These are phyloP conservation scores for Synanceia verrucosa DNA, from an alignment of 2,797 vertebrate species.

Conservation along the genomic window DNA sequence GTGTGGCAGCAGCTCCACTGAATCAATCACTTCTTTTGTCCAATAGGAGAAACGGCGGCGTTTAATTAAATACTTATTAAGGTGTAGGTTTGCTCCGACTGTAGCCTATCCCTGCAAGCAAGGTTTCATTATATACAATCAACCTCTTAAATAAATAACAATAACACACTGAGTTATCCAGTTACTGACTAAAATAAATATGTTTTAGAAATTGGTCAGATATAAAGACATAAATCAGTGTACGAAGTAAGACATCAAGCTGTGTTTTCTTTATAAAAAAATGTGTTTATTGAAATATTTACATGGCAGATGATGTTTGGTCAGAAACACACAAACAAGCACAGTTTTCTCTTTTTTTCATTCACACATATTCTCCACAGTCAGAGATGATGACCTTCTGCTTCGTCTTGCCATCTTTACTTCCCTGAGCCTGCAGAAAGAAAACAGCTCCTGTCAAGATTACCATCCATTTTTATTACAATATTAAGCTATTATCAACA, in stretches of 20 bases:
- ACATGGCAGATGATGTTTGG: constrained; percentile 66
- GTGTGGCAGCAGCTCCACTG: constrained; percentile 45
- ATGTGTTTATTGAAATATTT: constrained; percentile 83
- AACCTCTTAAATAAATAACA: not conserved
- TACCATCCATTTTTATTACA: not conserved
- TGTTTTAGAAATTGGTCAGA: too few relatives aligned
- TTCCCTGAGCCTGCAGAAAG: constrained; percentile 87
- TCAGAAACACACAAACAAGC: constrained; percentile 13
- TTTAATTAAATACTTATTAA: not conserved
- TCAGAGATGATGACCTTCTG: constrained; percentile 96
- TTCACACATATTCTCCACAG: constrained; percentile 92
- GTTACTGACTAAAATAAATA: too few relatives aligned
- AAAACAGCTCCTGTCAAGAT: not conserved
- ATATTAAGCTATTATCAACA: too few relatives aligned
- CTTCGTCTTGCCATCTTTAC: constrained; percentile 93
- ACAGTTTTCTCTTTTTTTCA: not conserved
- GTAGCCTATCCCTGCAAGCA: too few relatives aligned
- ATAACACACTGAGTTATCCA: too few relatives aligned
- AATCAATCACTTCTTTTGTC: not conserved
- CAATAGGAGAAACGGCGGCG: fast-evolving
- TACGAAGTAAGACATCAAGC: not conserved
- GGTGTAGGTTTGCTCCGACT: fast-evolving
- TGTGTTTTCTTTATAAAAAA: constrained; percentile 43
- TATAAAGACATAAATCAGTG: too few relatives aligned
- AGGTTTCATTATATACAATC: not conserved